Conservation (phyloP, 2,888 invertebrate genomes). For the Meiosimyza platycephala region DNA sequence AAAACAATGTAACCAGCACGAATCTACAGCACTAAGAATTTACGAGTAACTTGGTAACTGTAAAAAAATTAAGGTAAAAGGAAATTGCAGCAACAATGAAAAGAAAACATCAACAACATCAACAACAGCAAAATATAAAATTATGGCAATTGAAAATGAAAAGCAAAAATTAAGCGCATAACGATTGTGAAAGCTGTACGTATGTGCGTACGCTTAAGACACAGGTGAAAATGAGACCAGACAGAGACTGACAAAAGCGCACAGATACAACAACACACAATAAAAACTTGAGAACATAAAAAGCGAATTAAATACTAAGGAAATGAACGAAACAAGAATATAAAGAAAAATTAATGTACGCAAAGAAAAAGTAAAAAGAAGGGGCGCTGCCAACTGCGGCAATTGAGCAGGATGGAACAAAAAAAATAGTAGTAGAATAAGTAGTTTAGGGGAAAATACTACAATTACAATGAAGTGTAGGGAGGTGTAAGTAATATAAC, state of each 20-base stretch:
- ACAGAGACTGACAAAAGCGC: conserved; percentile 28
- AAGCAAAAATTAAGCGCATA: conserved; percentile 60
- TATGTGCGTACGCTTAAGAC: neutral
- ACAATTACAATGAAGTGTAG: neutral
- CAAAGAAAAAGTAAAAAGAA: conserved; percentile 24
- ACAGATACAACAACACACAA: conserved; percentile 12
- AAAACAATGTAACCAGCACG: too few relatives aligned
- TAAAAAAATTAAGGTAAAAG: conserved; percentile 29
- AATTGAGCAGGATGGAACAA: neutral
- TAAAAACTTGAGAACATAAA: conserved; percentile 39
- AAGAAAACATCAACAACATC: conserved; percentile 21
- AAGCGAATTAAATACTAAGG: conserved; percentile 39
- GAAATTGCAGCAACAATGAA: conserved; percentile 33
- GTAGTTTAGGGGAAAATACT: neutral
- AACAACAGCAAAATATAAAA: conserved; percentile 47
- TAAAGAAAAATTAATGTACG: conserved; percentile 39
- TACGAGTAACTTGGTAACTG: neutral
- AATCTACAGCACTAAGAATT: too few relatives aligned
- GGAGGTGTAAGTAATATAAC: neutral
- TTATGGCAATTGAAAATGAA: conserved; percentile 63
- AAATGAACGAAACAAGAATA: conserved; percentile 37
- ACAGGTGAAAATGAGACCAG: neutral
- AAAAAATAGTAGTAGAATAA: neutral
- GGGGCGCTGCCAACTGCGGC: conserved; percentile 13
- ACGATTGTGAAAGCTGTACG: conserved; percentile 44